Base-by-base conservation (phyloP, 2,888 invertebrate species). In the Alloscopus bannaensis region DNA sequence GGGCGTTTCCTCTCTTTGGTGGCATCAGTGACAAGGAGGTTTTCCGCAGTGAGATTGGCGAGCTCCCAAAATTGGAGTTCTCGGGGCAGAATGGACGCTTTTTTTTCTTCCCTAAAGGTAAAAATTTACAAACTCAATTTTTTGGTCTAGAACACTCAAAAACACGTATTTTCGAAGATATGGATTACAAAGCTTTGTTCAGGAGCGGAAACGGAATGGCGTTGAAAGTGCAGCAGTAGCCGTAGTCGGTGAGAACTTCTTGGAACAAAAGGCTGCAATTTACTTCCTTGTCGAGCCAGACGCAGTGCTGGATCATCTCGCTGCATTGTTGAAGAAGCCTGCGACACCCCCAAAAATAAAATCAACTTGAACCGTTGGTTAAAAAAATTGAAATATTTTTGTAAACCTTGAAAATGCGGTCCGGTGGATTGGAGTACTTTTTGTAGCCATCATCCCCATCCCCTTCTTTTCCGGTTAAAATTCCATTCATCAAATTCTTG, bases 241-340 rank as follows among this genome's bases (percentile, higher is more conserved):
- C 95, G 87, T 95, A 95, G 86, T 95, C 95, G 0, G 95, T 95
- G 76, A 94, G 89, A 64, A 93, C 92, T 0, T 93, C 92, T 87
- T 93, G 93, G 88, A 95, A 94, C 71, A 94, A 88, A 62, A 92
- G 90, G 11, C 91, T 90, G 86, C 95, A 95, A 65, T 90, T 90
- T 85, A 91, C 90, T 0, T 84, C 85, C 11, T 89, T 89, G 0
- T 91, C 91, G 81, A 92, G 92, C 92, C 94, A 95, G 72, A 90
- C 88, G 86, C 95, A 95, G 28, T 90, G 87, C 18, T 91, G 89
- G 20, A 95, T 87, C 92, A 95, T 93, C 85, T 94, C 92, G 13
- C 90, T 89, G 86, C 95, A 95, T 0, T 94, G 92, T 87, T 94
- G 94, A 0, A n/a, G n/a, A n/a, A n/a, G n/a, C n/a, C n/a, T n/a